These are phyloP conservation scores for Idaea biselata DNA, from an alignment of 2,888 invertebrate genomes.

Conservation along the genomic window DNA sequence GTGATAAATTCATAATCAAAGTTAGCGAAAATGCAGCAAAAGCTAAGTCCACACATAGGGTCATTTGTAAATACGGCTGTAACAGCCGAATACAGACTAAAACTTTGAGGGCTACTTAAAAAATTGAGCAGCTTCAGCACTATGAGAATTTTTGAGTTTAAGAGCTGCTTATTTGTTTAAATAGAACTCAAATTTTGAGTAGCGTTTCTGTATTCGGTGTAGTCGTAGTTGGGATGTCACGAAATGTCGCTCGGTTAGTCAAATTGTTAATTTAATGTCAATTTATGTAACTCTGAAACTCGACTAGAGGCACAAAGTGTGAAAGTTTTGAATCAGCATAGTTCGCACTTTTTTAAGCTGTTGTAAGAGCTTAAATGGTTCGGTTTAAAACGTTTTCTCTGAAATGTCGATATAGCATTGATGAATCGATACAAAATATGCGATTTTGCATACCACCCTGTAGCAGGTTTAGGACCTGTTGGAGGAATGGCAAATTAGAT, in stretches of 20 bases:
- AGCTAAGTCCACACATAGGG: too few relatives aligned
- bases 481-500: conserved; percentile 33
- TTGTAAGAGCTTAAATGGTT: conserved; percentile 16
- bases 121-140: too few relatives aligned
- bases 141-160: too few relatives aligned
- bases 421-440: conserved; percentile 21
- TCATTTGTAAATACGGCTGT: too few relatives aligned
- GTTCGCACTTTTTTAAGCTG: conserved; percentile 15
- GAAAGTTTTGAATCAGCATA: conserved; percentile 14
- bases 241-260: not conserved
- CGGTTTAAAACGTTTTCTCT: conserved; percentile 1
- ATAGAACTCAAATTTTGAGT: too few relatives aligned
- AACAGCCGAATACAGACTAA: too few relatives aligned
- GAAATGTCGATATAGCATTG: conserved; percentile 13
- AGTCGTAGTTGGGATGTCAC: not conserved
- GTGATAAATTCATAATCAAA: too few relatives aligned
- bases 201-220: too few relatives aligned
- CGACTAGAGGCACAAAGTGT: conserved; percentile 33
- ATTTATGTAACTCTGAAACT: conserved; percentile 8
- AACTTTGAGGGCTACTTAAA: too few relatives aligned
- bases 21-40: too few relatives aligned
- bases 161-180: too few relatives aligned
- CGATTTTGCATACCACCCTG: conserved; percentile 34
- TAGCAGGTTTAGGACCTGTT: conserved; percentile 13
- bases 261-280: not conserved